phyloP scores from a whole-genome alignment of 2,888 invertebrate species.

The Oxyteleia sp. region DNA sequence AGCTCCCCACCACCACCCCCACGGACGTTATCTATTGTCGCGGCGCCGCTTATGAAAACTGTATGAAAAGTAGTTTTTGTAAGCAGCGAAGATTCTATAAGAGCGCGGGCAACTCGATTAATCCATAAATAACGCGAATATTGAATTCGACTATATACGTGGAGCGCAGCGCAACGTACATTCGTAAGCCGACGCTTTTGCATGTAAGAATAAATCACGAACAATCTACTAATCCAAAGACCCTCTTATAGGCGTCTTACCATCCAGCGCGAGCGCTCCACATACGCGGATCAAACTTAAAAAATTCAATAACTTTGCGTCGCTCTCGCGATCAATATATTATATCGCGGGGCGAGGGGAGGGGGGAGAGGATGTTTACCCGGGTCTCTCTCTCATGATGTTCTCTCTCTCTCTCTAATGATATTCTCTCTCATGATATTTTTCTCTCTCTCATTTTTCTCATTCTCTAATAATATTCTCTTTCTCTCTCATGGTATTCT shows the following conservation, averaged over 20 bases:
- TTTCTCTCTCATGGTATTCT: too few relatives aligned
- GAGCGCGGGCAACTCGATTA: slow-evolving; percentile 53
- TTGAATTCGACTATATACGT: slow-evolving; percentile 52
- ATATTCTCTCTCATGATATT: too few relatives aligned
- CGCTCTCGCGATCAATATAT: slow-evolving; percentile 40
- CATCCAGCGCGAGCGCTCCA: slow-evolving; percentile 26
- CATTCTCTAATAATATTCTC: too few relatives aligned
- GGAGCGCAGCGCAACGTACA: slow-evolving; percentile 3
- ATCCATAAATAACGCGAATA: slow-evolving; percentile 68
- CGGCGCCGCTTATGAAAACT: slow-evolving; percentile 54
- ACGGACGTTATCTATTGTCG: slow-evolving; percentile 49
- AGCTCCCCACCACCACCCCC: not conserved
- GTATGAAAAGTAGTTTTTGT: slow-evolving; percentile 59
- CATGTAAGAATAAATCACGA: slow-evolving; percentile 62
- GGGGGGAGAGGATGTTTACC: too few relatives aligned
- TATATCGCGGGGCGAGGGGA: too few relatives aligned
- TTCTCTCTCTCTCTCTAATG: too few relatives aligned
- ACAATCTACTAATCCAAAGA: slow-evolving; percentile 53
- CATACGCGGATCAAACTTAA: slow-evolving; percentile 53
- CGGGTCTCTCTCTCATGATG: too few relatives aligned
- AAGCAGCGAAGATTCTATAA: slow-evolving; percentile 47
- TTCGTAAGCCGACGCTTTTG: slow-evolving; percentile 15
- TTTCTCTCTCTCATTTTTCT: too few relatives aligned
- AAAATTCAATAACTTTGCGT: slow-evolving; percentile 54
- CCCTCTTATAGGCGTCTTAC: slow-evolving; percentile 48